Base-by-base conservation (phyloP, 2,888 invertebrate genomes). In the Fragum fragum region DNA sequence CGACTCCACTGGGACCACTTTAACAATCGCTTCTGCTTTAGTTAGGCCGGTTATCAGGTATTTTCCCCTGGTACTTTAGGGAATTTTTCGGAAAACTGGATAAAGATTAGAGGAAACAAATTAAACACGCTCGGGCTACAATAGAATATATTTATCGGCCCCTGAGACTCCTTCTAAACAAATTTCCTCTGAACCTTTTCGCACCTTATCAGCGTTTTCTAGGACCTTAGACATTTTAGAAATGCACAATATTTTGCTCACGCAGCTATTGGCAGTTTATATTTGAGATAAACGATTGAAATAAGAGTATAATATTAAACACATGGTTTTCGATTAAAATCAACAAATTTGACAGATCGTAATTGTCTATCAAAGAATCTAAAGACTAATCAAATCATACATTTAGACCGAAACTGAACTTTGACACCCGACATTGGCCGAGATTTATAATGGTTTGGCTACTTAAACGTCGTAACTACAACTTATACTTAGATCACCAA, bases 41-140 rank as follows among this genome's bases (percentile, higher is more conserved):
- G 61, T 73, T 28, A 75, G 79, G 66, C 66, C 59, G 71, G 75
- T 83, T 79, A 83, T 86, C 83, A 86, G 83, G 83, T 85, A 83
- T 55, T 79, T 57, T 66, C 23, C 36, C 39, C 68, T 59, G 63
- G 61, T 75, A 74, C 81, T 42, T 75, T 68, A 28, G 81, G 81
- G 81, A 83, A 79, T 77, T 83, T 75, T 26, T 59, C 63, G 55
- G 74, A 76, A 76, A 77, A 83, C 81, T 81, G 75, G 79, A 75
- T 75, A 66, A 57, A 81, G 81, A 86, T 86, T 83, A 86, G 75
- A 53, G 69, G 69, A 32, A 79, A 73, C 79, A 81, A 83, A 79
- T 86, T 86, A 81, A 81, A 76, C 76, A 59, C 73, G 57, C 71
- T 72, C 63, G 57, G 72, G 74, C 78, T 79, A 32, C 18, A 66